A percentile compares a stretch with the other conserved stretches of the same genome.
phyloP scores from a whole-genome alignment of 2,797 vertebrate genomes.

The Coranthus polyacanthus region DNA sequence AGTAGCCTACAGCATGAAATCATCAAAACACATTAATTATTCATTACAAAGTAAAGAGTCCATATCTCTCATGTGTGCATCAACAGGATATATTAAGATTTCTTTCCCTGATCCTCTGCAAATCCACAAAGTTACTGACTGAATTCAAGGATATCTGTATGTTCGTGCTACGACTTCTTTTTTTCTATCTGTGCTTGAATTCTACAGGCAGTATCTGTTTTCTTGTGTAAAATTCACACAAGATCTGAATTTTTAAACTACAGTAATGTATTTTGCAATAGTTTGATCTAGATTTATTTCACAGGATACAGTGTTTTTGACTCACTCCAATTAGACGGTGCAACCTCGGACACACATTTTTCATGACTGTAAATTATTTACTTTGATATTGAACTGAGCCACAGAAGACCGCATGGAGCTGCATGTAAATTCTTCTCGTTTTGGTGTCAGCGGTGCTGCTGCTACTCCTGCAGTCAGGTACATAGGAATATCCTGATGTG shows the following conservation, averaged over 20 bases:
- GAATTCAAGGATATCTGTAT: constrained; percentile 24
- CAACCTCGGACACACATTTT: not conserved
- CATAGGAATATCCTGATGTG: constrained; percentile 5
- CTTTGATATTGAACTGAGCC: not conserved
- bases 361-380: constrained; percentile 16
- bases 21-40: constrained; percentile 76
- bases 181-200: constrained; percentile 2
- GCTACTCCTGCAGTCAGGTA: constrained; percentile 12
- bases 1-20: constrained; percentile 49
- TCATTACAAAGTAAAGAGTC: constrained; percentile 68
- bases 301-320: not conserved
- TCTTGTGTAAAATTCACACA: not conserved
- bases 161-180: constrained; percentile 8
- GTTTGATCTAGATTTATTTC: constrained; percentile 7
- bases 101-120: constrained; percentile 9
- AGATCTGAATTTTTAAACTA: not conserved
- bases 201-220: too few species aligned
- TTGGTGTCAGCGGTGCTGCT: too few species aligned
- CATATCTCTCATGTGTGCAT: constrained; percentile 46
- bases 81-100: constrained; percentile 18
- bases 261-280: not conserved
- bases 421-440: constrained; percentile 25
- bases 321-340: not conserved
- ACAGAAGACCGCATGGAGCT: constrained; percentile 4
- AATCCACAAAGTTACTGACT: constrained; percentile 8